Evolutionary conservation across 2,888 invertebrate genomes (phyloP), one percentile per base, ranked within the genome.

Genomic region (Dasysyrphus tricinctus): DNA sequence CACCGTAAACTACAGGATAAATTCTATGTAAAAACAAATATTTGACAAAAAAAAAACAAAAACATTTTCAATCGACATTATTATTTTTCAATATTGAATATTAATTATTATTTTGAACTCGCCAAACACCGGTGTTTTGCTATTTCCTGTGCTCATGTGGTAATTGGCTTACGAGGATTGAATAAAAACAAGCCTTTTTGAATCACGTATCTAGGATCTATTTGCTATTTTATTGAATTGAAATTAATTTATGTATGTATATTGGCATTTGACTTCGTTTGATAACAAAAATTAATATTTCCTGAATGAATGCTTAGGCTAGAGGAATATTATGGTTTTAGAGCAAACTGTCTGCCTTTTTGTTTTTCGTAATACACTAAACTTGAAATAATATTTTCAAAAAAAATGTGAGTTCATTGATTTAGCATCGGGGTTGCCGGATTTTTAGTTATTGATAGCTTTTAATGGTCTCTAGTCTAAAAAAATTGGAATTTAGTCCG

Each of bases 31-130:
- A 51, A n/a, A 51, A 51, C 24, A 67, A 67, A 49, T 19, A 57
- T 61, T 42, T n/a, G 5, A 44, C n/a, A 12, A 24, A 44, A 32
- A 24, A 51, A 11, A 24, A 51, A 5, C 37, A 69, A 39, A 29
- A 39, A 7, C 5, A 39, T 39, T 54, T 54, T 42, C 49, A 16
- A 37, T 51, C 14, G 16, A 69, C 51, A 69, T 51, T 37, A 69
- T 51, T 37, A 69, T 51, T 69, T 69, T 51, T 51, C 49, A 51
- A 69, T 69, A 69, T 24, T 37, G 51, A 69, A 51, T 69, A 69
- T 69, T 51, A 49, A 69, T 34, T 37, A 34, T 8, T 69, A 16
- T 32, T 37, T 51, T 47, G 2, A 9, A 37, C 37, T 51, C 14
- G 5, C 29, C 16, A 24, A 1, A 39, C 32, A 9, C 8, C 14